These are phyloP conservation scores for Ctenopoma kingsleyae DNA, from an alignment of 2,797 vertebrate genomes.

Conservation along the genomic window DNA sequence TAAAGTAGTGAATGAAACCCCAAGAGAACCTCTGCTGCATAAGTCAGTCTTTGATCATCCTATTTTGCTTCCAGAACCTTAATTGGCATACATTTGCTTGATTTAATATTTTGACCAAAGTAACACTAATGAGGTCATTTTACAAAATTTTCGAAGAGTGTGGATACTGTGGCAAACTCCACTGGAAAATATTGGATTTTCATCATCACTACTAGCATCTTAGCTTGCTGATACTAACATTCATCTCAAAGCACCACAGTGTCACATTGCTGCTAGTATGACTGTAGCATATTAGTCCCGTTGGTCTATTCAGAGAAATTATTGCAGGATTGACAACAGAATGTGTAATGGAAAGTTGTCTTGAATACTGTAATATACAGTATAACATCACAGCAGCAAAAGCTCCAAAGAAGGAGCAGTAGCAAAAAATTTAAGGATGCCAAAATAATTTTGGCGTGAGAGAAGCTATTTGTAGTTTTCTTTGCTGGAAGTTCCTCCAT, in stretches of 20 bases:
- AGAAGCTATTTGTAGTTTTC: constrained; percentile 23
- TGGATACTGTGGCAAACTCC: neutral
- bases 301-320: too few species aligned
- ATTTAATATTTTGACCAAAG: constrained; percentile 21
- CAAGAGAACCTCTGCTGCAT: constrained; percentile 15
- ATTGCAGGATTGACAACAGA: too few species aligned
- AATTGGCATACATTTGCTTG: constrained; percentile 32
- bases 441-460: constrained; percentile 14
- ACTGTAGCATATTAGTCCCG: too few species aligned
- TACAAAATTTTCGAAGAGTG: constrained; percentile 3
- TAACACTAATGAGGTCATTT: constrained; percentile 19
- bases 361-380: too few species aligned
- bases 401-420: neutral
- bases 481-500: constrained; percentile 27
- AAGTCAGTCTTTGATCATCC: constrained; percentile 23
- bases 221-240: too few species aligned
- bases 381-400: neutral
- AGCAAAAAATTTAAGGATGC: neutral
- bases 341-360: too few species aligned
- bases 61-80: constrained; percentile 12
- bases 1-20: constrained; percentile 10
- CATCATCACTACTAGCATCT: too few species aligned
- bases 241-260: neutral
- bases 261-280: too few species aligned
- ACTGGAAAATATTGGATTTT: too few species aligned